phyloP scores from a whole-genome alignment of 2,888 invertebrate genomes.

The Drosophila dives region DNA sequence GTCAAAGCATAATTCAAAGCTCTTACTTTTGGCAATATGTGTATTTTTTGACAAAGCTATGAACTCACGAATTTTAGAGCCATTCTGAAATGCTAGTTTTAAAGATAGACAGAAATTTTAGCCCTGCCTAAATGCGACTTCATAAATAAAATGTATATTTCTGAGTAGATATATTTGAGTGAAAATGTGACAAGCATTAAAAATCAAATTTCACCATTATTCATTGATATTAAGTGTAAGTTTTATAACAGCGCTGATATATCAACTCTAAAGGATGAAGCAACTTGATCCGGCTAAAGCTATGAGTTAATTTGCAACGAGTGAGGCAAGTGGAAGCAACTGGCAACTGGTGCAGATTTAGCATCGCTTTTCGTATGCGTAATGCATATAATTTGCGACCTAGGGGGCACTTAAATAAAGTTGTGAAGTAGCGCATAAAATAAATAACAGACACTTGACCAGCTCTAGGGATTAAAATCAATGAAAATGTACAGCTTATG shows the following conservation, averaged over 20 bases:
- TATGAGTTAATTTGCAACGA: constrained; percentile 74
- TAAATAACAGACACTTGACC: constrained; percentile 76
- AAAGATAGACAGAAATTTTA: neutral
- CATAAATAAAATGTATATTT: neutral
- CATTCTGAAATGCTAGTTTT: neutral
- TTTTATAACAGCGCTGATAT: neutral
- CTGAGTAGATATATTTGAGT: neutral
- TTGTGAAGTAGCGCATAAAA: constrained; percentile 77
- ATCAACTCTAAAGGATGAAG: constrained; percentile 6
- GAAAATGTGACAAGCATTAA: neutral
- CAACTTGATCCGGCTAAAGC: constrained; percentile 29
- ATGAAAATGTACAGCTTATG: constrained; percentile 39
- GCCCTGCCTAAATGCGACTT: neutral
- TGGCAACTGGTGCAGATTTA: constrained; percentile 9
- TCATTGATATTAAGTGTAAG: neutral
- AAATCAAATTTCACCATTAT: neutral
- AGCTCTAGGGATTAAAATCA: constrained; percentile 71
- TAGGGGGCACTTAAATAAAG: constrained; percentile 72
- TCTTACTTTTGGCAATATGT: neutral
- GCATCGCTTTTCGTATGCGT: constrained; percentile 60
- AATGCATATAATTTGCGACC: constrained; percentile 75
- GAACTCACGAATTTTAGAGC: neutral
- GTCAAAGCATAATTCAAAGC: neutral
- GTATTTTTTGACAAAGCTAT: neutral
- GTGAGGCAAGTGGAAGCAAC: constrained; percentile 3